Conservation (phyloP, 2,888 invertebrate species). For the Polia nebulosa region DNA sequence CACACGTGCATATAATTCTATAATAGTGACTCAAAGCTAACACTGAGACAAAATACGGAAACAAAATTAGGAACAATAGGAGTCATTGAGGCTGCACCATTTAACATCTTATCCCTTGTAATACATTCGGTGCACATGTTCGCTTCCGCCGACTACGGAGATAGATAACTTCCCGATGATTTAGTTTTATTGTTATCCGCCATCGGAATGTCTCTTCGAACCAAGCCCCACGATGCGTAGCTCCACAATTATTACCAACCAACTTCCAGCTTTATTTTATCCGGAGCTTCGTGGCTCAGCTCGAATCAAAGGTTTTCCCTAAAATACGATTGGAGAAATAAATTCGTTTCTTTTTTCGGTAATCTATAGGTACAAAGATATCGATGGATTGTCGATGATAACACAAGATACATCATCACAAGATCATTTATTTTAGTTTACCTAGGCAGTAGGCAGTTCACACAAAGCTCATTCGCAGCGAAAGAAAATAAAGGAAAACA, state of each 20-base stretch:
- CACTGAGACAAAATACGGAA: conserved; percentile 50
- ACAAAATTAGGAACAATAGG: conserved; percentile 75
- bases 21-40: conserved; percentile 44
- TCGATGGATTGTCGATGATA: conserved; percentile 18
- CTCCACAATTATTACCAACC: conserved; percentile 67
- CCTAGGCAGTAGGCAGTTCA: conserved; percentile 22
- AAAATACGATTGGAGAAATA: conserved; percentile 41
- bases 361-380: conserved; percentile 6
- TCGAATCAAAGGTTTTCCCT: conserved; percentile 54
- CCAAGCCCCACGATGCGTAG: conserved; percentile 67
- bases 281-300: conserved; percentile 53
- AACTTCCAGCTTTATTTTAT: conserved; percentile 64
- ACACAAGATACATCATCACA: too few relatives aligned
- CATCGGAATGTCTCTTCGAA: conserved; percentile 82
- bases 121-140: conserved; percentile 84
- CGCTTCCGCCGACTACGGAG: conserved; percentile 81
- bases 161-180: conserved; percentile 91
- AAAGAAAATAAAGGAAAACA: conserved; percentile 44
- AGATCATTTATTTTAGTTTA: conserved; percentile 40
- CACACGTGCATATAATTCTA: conserved; percentile 46
- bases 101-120: conserved; percentile 84
- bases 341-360: conserved; percentile 32
- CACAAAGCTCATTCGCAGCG: conserved; percentile 40
- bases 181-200: conserved; percentile 90
- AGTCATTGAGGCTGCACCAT: conserved; percentile 82